These are phyloP conservation scores for Dasypus novemcinctus DNA, from an alignment of 2,113 vertebrate genomes.

Conservation along the genomic window DNA sequence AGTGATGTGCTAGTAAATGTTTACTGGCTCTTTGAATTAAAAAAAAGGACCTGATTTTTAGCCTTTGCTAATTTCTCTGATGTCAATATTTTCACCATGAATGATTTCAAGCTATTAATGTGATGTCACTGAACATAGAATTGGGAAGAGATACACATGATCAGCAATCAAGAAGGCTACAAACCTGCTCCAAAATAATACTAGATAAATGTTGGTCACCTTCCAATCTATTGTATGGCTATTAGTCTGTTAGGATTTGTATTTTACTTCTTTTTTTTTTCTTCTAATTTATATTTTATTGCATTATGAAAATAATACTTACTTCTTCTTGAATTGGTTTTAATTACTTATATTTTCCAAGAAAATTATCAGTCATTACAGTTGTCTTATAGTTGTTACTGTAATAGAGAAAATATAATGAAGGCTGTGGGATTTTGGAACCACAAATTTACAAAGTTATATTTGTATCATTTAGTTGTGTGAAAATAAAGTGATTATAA, in stretches of 20 bases:
- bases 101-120: background rate
- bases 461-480: background rate
- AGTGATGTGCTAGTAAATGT: background rate
- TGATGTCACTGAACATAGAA: background rate
- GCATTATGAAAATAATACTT: no score
- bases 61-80: no score
- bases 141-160: no score
- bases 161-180: background rate
- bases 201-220: background rate
- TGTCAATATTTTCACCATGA: no score
- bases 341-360: background rate
- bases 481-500: background rate
- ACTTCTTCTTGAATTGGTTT: background rate
- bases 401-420: background rate
- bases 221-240: background rate
- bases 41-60: no score
- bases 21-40: no score
- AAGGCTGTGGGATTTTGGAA: background rate
- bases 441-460: background rate
- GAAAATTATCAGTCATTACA: background rate
- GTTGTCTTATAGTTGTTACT: background rate
- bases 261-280: conserved; percentile 19
- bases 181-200: background rate
- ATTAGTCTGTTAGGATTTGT: background rate
- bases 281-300: no score